Evolutionary conservation across 2,113 vertebrate genomes (phyloP).

Genomic region (Chiloscyllium plagiosum): DNA sequence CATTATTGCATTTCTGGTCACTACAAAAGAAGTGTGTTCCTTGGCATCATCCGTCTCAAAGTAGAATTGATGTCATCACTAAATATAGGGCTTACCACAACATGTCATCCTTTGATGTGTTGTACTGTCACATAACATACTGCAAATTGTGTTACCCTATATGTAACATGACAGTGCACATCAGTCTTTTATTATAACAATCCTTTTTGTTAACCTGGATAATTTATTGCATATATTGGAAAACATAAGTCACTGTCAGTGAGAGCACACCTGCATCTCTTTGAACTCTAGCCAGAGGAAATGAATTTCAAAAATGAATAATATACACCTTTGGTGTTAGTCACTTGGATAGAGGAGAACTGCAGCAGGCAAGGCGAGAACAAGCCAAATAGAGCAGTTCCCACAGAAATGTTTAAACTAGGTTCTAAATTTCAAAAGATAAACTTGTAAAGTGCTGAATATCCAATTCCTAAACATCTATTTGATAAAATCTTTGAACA

Average conservation of each 20-base stretch:
- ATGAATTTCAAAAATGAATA: slow-evolving; percentile 21
- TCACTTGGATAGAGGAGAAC: not conserved
- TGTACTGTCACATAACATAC: slow-evolving; percentile 19
- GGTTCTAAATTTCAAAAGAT: not conserved
- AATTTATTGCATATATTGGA: slow-evolving; percentile 3
- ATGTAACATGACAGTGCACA: slow-evolving; percentile 15
- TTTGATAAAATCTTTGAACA: not conserved
- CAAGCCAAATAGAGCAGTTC: not conserved
- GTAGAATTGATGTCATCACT: slow-evolving; percentile 7
- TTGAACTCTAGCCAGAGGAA: slow-evolving; percentile 26
- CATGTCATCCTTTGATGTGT: slow-evolving; percentile 7
- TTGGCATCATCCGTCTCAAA: not conserved
- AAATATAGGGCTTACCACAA: slow-evolving; percentile 21
- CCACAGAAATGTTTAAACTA: not conserved
- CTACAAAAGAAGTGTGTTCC: not conserved
- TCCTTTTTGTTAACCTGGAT: not conserved
- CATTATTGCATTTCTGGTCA: not conserved
- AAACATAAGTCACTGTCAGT: slow-evolving; percentile 9
- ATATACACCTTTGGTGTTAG: not conserved
- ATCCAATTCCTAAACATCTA: not conserved
- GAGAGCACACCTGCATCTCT: slow-evolving; percentile 16
- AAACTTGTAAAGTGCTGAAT: not conserved
- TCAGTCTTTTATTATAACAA: slow-evolving; percentile 18
- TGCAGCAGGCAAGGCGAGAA: not conserved
- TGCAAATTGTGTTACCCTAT: not conserved